A percentile compares a stretch with the other conserved stretches of the same genome.
Conservation (phyloP, 2,113 vertebrate species). For the Lycocorax pyrrhopterus region DNA sequence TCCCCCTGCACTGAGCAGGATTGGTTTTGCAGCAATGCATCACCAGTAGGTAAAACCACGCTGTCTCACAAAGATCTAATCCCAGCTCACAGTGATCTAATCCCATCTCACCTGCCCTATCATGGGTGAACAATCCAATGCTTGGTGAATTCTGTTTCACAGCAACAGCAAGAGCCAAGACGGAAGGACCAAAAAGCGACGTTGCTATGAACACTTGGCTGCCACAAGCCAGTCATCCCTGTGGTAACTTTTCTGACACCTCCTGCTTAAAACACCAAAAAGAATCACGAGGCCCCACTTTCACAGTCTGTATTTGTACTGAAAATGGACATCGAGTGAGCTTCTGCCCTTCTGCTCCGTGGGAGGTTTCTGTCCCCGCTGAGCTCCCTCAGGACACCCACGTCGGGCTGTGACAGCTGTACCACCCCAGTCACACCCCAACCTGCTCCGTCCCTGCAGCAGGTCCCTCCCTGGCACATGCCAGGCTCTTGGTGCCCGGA, state of each 20-base stretch:
- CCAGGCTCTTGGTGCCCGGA: neutral
- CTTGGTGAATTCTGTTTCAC: neutral
- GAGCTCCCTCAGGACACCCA: neutral
- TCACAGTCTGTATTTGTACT: neutral
- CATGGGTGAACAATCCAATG: neutral
- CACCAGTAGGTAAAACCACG: neutral
- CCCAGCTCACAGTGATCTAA: neutral
- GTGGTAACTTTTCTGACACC: neutral
- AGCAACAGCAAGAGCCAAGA: neutral
- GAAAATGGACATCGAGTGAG: neutral
- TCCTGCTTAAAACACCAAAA: neutral
- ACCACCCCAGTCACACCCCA: neutral
- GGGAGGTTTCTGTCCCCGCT: neutral
- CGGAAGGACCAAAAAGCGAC: neutral
- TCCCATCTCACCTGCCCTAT: neutral
- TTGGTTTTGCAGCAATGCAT: neutral
- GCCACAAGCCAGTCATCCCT: neutral
- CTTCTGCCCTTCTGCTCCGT: neutral
- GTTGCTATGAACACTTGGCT: fast-evolving
- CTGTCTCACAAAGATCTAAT: neutral
- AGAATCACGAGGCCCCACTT: fast-evolving
- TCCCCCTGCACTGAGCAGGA: neutral
- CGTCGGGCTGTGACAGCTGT: fast-evolving
- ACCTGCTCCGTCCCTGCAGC: neutral
- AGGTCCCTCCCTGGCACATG: fast-evolving